These are phyloP conservation scores for Albula glossodonta DNA, from an alignment of 2,113 vertebrate species.

Conservation along the genomic window DNA sequence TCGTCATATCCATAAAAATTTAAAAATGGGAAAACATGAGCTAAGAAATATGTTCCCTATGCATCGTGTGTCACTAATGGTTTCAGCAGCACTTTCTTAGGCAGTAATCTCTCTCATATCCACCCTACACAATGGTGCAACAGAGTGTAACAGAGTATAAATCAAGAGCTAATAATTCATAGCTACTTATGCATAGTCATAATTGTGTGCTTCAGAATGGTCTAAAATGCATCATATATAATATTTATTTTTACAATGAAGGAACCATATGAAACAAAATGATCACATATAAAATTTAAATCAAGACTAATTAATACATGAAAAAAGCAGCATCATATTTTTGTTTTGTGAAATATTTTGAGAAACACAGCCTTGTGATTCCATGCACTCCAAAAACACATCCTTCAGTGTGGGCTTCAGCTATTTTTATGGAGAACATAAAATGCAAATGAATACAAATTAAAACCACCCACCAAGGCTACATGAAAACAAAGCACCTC, in stretches of 20 bases:
- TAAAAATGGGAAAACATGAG: too few species aligned
- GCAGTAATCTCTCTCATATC: too few species aligned
- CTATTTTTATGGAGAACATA: neutral
- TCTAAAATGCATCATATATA: neutral
- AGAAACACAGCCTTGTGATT: neutral
- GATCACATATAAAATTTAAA: neutral
- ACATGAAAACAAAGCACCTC: neutral
- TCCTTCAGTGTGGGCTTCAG: neutral
- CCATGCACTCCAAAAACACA: neutral
- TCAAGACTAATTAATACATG: neutral
- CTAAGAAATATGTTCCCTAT: too few species aligned
- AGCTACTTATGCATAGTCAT: too few species aligned
- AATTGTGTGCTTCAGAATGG: neutral
- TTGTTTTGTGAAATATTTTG: neutral
- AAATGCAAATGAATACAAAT: slow-evolving; percentile 16
- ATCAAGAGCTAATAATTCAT: too few species aligned
- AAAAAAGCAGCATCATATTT: neutral
- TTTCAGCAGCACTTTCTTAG: too few species aligned
- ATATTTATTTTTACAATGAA: too few species aligned
- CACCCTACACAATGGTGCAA: too few species aligned
- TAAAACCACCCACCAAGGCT: slow-evolving; percentile 18
- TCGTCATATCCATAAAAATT: too few species aligned
- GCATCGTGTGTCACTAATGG: too few species aligned
- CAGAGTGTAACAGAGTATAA: too few species aligned
- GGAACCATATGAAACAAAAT: too few species aligned